These are phyloP conservation scores for Anthopleura sola DNA, from an alignment of 64 coral and sea anemone species.

Conservation along the genomic window DNA sequence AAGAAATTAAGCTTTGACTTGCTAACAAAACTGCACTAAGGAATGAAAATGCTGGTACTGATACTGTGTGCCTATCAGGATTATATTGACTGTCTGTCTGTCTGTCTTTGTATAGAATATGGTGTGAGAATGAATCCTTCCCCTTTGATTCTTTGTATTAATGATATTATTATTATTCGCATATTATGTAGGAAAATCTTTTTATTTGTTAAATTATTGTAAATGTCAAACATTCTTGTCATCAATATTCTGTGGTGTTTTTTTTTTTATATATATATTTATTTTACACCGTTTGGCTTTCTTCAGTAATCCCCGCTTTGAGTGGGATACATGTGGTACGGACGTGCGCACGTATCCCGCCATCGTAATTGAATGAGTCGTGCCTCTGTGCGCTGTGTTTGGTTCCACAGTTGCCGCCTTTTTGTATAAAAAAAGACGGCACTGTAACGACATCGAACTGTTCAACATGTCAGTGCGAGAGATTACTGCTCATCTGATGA, in stretches of 20 bases:
- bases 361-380: too few relatives aligned
- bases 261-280: neutral
- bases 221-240: conserved; percentile 5
- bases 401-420: neutral
- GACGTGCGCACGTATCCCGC: neutral
- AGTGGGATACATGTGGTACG: neutral
- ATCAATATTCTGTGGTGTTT: neutral
- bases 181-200: conserved; percentile 13
- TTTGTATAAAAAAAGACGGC: too few relatives aligned
- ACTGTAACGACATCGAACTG: too few relatives aligned
- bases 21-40: neutral
- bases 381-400: neutral
- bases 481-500: too few relatives aligned
- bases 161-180: conserved; percentile 8
- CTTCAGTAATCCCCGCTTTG: neutral
- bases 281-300: neutral
- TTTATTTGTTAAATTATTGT: conserved; percentile 31
- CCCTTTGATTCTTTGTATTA: neutral
- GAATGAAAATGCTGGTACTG: neutral
- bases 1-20: neutral
- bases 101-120: neutral
- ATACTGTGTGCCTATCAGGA: neutral
- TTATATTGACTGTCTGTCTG: neutral
- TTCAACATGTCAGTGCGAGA: too few relatives aligned
- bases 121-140: neutral